These are phyloP conservation scores for Reticulitermes lucifugus DNA, from an alignment of 2,888 invertebrate genomes.

Conservation along the genomic window DNA sequence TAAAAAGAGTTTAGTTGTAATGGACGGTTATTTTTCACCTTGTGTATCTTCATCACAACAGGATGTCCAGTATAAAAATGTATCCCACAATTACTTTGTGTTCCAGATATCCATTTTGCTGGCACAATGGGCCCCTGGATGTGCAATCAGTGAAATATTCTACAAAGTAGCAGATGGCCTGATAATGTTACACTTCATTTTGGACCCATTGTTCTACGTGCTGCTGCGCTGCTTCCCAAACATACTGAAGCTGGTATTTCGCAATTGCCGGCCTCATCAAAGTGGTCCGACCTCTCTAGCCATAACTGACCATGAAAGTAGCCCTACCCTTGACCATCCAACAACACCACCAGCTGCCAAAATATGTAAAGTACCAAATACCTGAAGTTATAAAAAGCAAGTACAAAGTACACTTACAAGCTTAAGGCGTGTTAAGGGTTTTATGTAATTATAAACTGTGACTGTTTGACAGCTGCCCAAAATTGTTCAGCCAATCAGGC, in stretches of 20 bases:
- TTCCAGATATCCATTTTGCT: conserved; percentile 75
- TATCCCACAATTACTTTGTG: conserved; percentile 30
- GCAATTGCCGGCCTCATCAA: conserved; percentile 42
- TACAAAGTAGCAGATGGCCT: conserved; percentile 77
- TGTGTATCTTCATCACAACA: too few relatives aligned
- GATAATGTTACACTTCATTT: conserved; percentile 83
- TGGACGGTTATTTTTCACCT: too few relatives aligned
- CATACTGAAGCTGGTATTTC: conserved; percentile 52
- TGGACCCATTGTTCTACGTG: conserved; percentile 88
- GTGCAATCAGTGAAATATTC: conserved; percentile 63
- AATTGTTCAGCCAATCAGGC: too few relatives aligned
- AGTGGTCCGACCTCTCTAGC: conserved; percentile 44
- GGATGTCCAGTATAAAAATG: too few relatives aligned
- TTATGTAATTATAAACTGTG: too few relatives aligned
- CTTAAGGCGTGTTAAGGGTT: too few relatives aligned
- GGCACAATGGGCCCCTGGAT: conserved; percentile 65
- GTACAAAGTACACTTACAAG: too few relatives aligned
- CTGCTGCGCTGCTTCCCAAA: conserved; percentile 69
- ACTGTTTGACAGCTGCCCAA: too few relatives aligned
- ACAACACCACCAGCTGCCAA: conserved; percentile 6
- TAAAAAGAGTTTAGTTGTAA: too few relatives aligned
- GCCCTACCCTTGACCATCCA: conserved; percentile 20
- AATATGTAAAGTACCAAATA: neutral
- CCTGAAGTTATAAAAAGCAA: neutral
- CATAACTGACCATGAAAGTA: conserved; percentile 49